A percentile compares a stretch with the other conserved stretches of the same genome.
These are phyloP conservation scores for Arizona elegans DNA, from an alignment of 2,113 vertebrate species.

Conservation along the genomic window DNA sequence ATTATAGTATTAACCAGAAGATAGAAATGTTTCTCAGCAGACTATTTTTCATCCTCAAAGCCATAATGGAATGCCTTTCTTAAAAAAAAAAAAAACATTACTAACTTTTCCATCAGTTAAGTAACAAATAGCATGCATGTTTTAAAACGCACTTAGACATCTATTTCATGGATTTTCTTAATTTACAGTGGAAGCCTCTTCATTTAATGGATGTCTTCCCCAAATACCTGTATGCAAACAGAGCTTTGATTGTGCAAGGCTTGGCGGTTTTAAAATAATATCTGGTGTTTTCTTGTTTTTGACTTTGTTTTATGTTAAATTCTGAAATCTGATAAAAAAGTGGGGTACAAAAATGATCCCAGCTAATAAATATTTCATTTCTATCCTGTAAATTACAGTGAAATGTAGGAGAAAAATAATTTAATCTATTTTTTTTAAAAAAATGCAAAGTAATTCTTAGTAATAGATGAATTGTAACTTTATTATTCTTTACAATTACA, in stretches of 20 bases:
- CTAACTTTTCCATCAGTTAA: neutral
- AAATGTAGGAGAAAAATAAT: neutral
- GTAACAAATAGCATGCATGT: neutral
- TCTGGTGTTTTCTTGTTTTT: neutral
- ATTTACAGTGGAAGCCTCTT: neutral
- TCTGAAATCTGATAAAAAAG: neutral
- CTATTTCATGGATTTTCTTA: too few species aligned
- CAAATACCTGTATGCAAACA: neutral
- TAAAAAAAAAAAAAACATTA: too few species aligned
- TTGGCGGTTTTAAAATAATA: neutral
- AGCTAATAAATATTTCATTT: neutral
- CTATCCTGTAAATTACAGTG: neutral
- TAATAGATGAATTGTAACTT: neutral
- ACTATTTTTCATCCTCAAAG: neutral
- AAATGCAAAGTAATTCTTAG: neutral
- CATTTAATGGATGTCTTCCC: neutral
- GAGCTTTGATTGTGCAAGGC: neutral
- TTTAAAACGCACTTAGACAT: neutral
- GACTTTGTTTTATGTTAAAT: neutral
- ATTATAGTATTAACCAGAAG: neutral
- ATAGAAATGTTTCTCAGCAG: neutral
- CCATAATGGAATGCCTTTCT: neutral
- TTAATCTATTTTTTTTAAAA: neutral
- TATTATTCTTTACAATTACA: neutral
- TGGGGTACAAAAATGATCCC: neutral